Base-by-base conservation (phyloP, 2,113 vertebrate species). In the Pseudonaja textilis region DNA sequence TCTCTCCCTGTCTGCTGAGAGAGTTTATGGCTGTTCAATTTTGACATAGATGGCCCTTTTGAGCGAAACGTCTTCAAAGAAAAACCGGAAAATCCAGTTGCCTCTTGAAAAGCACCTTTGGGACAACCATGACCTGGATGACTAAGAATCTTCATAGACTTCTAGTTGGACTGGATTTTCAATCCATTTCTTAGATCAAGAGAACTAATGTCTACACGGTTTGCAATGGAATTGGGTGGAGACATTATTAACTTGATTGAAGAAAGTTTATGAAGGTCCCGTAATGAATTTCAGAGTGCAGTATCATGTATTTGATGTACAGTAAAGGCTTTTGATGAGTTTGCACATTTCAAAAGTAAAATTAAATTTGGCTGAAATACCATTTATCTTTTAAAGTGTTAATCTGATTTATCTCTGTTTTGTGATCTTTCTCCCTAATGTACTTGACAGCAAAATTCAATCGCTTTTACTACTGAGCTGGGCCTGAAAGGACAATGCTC, bases 351-450 rank as follows among this genome's bases (percentile, higher is more conserved):
- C 57, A 55, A 94, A 94, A 93, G 91, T 55, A 86, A 95, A 94
- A 96, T 95, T 94, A 96, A 96, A 93, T 59, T 95, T 92, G 29
- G 18, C 59, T 95, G 93, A 94, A 96, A 94, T 89, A 94, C 91
- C 93, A 90, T 95, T 94, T 95, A 95, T 95, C 92, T 96, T 94
- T 93, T 90, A 94, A 95, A 91, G 89, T 6, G n/a, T 96, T 94
- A 86, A 95, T 96, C 85, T 90, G 81, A 88, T 93, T 90, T 95
- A 93, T 93, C 29, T 5, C 74, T 89, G 16, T 95, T 96, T 96
- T 95, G 93, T 93, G 54, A 85, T 90, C 93, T 96, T 95, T 96
- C 94, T 95, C 91, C 85, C 91, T 94, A 93, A 93, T 2, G 56
- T 96, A 94, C 89, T 95, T 91, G 95, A 64, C 85, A 90, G 87